Evolutionary conservation across 2,888 invertebrate genomes (phyloP), one percentile per base, ranked within the genome.

Genomic region (Ornithoptera priamus): DNA sequence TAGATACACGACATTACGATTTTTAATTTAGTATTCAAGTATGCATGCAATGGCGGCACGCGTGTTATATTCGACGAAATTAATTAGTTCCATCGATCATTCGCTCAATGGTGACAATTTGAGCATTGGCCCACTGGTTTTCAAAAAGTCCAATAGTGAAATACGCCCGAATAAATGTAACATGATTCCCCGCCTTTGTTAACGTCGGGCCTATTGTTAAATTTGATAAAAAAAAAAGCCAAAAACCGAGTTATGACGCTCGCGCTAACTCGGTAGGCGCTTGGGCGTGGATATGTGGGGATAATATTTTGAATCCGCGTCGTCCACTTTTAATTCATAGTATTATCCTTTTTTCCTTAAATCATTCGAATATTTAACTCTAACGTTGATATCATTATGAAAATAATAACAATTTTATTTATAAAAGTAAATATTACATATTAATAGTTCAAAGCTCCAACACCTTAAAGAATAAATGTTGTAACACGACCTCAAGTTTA

Each of bases 11-110:
- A 76, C 76, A 72, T 75, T 76, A 80, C 80, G 78, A 80, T 80
- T 86, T 85, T 84, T 78, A 81, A 86, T 85, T 86, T 83, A 71
- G 74, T 82, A 85, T 88, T 90, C 86, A 83, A 90, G 89, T 88
- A 82, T 81, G 70, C 82, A 76, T 74, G 75, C 80, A 78, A 83
- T 80, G 80, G 81, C 81, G 82, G 71, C 67, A 75, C 77, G 82
- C 80, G 85, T 83, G 83, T 8, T 36, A 46, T 82, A 84, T 80
- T 83, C 84, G 80, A 88, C 86, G 80, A 90, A 90, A 92, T 92
- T 92, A 92, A 92, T 92, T 92, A 92, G 92, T 91, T 89, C 83
- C 91, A 92, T 92, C 92, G 88, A 91, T 92, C 92, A 90, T 79
- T 76, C 75, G 74, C 74, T 88, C 87, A 90, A 90, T 88, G 80